Percentiles rank a stretch among this genome's conserved stretches.
Conservation (phyloP, 2,888 invertebrate genomes). For the Vannuccia rotundouncinata region DNA sequence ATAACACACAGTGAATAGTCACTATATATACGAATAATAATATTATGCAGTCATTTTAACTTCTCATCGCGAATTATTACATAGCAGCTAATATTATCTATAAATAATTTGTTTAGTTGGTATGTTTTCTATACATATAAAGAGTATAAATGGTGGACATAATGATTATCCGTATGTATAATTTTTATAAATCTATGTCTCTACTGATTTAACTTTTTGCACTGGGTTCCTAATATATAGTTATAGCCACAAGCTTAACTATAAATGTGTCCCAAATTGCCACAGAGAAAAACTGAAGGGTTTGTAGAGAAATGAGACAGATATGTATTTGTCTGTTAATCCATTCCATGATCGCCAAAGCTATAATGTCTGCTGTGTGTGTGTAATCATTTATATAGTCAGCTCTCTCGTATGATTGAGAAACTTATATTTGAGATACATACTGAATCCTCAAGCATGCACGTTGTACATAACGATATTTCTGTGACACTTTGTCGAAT, state of each 20-base stretch:
- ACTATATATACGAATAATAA: too few species aligned
- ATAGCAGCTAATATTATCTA: too few species aligned
- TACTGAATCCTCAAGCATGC: background rate
- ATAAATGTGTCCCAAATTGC: background rate
- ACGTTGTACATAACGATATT: background rate
- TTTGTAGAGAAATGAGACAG: background rate
- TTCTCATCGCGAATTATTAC: too few species aligned
- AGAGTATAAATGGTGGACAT: too few species aligned
- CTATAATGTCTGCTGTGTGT: background rate
- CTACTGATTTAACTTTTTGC: background rate
- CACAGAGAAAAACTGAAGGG: background rate
- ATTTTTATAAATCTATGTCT: background rate
- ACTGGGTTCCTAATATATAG: background rate
- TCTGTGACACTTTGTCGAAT: background rate
- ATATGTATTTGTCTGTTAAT: background rate
- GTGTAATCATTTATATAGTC: too few species aligned
- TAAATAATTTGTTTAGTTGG: too few species aligned
- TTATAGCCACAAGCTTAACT: background rate
- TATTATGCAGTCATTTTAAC: too few species aligned
- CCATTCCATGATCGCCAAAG: too few species aligned
- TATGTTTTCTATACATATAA: too few species aligned
- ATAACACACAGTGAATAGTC: too few species aligned
- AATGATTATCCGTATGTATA: background rate
- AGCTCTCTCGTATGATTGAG: background rate
- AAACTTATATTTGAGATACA: background rate